Percentiles rank a stretch among this genome's conserved stretches.
These are phyloP conservation scores for Campylorhamphus procurvoides DNA, from an alignment of 2,113 vertebrate genomes.

Conservation along the genomic window DNA sequence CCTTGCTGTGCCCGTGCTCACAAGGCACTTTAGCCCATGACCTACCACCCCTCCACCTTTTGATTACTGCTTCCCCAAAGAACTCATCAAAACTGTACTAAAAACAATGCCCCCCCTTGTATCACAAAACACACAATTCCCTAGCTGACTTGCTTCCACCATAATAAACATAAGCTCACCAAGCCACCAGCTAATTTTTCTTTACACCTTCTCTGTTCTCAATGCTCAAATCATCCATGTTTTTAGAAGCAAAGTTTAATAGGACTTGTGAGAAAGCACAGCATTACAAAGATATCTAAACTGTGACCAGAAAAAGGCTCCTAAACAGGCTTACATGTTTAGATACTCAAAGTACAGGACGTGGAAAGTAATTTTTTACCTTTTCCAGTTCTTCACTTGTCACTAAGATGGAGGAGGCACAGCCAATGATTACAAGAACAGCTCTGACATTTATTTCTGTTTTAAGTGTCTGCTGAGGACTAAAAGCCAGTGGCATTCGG, in stretches of 20 bases:
- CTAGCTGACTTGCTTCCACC: not conserved
- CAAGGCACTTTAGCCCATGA: not conserved
- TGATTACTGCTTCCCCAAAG: not conserved
- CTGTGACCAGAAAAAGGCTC: not conserved
- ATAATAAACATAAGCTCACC: not conserved
- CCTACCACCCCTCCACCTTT: not conserved
- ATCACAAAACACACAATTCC: not conserved
- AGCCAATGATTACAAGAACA: not conserved
- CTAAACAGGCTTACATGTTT: not conserved
- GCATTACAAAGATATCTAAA: not conserved
- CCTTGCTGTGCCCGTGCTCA: not conserved
- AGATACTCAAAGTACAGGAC: not conserved
- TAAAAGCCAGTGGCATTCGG: not conserved
- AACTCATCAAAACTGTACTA: not conserved
- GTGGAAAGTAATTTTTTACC: not conserved
- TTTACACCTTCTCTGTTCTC: not conserved
- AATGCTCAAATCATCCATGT: not conserved
- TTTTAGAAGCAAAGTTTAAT: not conserved
- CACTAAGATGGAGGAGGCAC: not conserved
- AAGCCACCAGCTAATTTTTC: not conserved
- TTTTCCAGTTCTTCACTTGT: not conserved
- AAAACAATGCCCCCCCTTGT: not conserved
- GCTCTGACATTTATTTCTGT: constrained; percentile 31
- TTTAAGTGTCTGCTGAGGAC: not conserved
- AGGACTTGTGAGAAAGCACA: not conserved